Evolutionary conservation across 1,140 invertebrate species (phyloP), one percentile per base, ranked within the genome.

Genomic region (Manduca sexta): DNA sequence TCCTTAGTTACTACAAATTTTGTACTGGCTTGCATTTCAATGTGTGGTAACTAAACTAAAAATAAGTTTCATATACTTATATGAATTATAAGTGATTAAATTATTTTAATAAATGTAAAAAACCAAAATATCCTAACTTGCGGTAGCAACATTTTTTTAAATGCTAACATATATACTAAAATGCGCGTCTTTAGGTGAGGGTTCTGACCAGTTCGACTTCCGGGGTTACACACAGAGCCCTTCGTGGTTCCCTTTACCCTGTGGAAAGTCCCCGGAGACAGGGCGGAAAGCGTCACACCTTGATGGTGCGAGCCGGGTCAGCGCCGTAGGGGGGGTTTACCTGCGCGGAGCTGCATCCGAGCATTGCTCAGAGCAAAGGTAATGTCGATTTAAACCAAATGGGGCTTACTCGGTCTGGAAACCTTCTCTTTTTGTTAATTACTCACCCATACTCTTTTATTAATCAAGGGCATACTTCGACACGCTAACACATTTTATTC

Each of bases 251-350:
- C n/a, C 15, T 46, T 59, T 26, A 76, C 74, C 80, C 74, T 75
- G 80, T 75, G 80, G 78, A 84, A 82, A 82, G 81, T 84, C 80
- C 80, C 80, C 78, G 80, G 80, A 84, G 80, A 68, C 14, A 73
- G 54, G 80, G 58, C 76, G 76, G 80, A 82, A 74, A 84, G 78
- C 76, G 76, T 53, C 76, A 45, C 69, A 73, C 62, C 52, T 42
- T 82, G 49, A 63, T 72, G 64, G 45, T 49, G 45, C 21, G 53
- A 69, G 74, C 77, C 64, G 73, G 66, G 52, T 30, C 49, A 62
- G 70, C 45, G 40, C 59, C 66, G 70, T 60, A 82, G 75, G 75
- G 81, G 38, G 64, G 74, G 74, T 26, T 18, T 15, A 80, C 78
- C 74, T 64, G 81, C 13, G 60, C 65, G 64, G 44, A 17, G 54